Evolutionary conservation across 1,140 invertebrate species (phyloP).

Genomic region (Thalassaphorura encarpata): DNA sequence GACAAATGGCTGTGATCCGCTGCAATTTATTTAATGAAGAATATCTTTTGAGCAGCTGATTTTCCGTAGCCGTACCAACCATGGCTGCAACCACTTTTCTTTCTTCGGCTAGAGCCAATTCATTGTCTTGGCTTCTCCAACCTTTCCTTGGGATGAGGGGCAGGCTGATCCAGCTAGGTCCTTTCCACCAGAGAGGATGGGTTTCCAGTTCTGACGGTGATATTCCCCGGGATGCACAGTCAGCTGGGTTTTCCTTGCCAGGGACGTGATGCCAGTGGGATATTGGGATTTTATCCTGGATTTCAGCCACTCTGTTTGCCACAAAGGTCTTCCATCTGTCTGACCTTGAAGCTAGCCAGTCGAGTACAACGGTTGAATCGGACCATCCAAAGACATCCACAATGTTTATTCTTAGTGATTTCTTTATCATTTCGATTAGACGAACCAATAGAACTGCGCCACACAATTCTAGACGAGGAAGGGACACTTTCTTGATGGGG

Average conservation of each 20-base stretch:
- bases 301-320: conserved; percentile 36
- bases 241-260: background rate
- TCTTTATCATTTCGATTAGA: conserved; percentile 4
- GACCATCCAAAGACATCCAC: conserved; percentile 18
- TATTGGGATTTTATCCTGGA: conserved; percentile 25
- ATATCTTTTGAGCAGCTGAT: background rate
- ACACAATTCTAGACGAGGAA: conserved; percentile 21
- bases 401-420: background rate
- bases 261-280: background rate
- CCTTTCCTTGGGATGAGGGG: background rate
- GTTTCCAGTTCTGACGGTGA: conserved; percentile 9
- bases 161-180: background rate
- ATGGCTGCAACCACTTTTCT: background rate
- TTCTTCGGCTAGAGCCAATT: background rate
- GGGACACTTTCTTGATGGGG: conserved; percentile 14
- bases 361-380: conserved; percentile 37
- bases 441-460: conserved; percentile 12
- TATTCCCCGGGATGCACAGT: conserved; percentile 3
- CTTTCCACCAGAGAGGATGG: background rate
- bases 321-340: conserved; percentile 37
- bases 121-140: background rate
- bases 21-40: background rate
- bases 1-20: background rate
- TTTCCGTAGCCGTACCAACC: background rate
- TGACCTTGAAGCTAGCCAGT: conserved; percentile 35